Base-by-base conservation (phyloP, 2,113 vertebrate species). In the Phasianus colchicus region DNA sequence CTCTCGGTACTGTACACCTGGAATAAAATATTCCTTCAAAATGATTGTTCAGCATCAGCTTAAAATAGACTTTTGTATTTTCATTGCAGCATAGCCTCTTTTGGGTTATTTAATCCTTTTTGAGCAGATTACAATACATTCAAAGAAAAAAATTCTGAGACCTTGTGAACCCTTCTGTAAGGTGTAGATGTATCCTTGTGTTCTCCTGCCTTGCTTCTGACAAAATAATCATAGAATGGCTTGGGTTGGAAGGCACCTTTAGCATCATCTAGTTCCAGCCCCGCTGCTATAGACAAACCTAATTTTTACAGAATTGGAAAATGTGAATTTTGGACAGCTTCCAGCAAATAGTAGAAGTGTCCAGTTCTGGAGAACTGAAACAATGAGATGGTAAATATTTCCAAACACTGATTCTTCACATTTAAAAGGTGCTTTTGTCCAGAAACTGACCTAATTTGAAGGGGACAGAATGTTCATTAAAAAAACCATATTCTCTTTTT, bases 361-460 rank as follows among this genome's bases (percentile, higher is more conserved):
- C 36, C 85, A 42, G 43, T 86, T 80, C 55, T 80, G 50, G 29
- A 80, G 14, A 43, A 77, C 34, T n/a, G 57, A 74, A 95, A 88
- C 79, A 90, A 71, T 40, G 60, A 83, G 83, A 71, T 32, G 45
- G 50, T 80, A 90, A 91, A 83, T 83, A 74, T 80, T 90, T 90
- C 85, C 54, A 77, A 70, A 76, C 18, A 40, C 2, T 15, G 63
- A 66, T 83, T 45, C 3, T 83, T 91, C 60, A 73, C n/a, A 40
- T 85, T 45, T 48, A 69, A 89, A 83, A 29, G 13, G 82, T 36
- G 43, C 20, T 65, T 95, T 88, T 76, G 60, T 83, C 89, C 58
- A 83, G 58, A 79, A 82, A 73, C 12, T 30, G 63, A 70, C 43
- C 47, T 72, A 55, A 83, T 69, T 83, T 70, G 67, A 83, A 80